These are phyloP conservation scores for Epinephelus coioides DNA, from an alignment of 2,797 vertebrate species.

Conservation along the genomic window DNA sequence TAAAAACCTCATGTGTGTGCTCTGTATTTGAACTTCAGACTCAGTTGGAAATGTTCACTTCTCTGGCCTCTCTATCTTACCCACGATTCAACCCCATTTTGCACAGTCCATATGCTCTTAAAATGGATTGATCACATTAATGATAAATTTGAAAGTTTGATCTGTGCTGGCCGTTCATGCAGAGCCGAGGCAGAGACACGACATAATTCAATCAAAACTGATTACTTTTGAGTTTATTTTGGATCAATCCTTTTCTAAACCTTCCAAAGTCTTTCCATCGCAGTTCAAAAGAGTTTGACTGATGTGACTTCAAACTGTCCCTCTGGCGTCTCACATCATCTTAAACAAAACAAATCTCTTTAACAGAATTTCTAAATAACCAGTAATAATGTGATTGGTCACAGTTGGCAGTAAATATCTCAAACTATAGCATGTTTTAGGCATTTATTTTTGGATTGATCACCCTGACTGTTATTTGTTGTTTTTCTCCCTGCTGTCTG, in stretches of 20 bases:
- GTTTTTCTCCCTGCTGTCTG: slow-evolving; percentile 19
- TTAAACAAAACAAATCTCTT: slow-evolving; percentile 16
- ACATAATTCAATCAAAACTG: neutral
- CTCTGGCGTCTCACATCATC: neutral
- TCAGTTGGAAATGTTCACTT: neutral
- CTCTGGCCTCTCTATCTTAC: neutral
- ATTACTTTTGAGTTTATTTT: neutral
- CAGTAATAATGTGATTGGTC: neutral
- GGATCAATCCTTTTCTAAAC: neutral
- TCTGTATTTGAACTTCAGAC: neutral
- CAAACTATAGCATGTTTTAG: neutral
- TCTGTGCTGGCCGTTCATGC: neutral
- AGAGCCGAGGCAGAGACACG: too few relatives aligned
- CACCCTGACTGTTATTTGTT: neutral
- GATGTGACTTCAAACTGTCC: slow-evolving; percentile 18
- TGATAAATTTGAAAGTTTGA: neutral
- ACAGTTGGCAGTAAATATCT: neutral
- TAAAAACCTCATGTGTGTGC: neutral
- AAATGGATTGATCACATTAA: neutral
- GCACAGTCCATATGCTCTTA: neutral
- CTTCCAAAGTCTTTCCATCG: neutral
- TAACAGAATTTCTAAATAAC: neutral
- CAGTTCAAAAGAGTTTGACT: slow-evolving; percentile 23
- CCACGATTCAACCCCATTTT: neutral
- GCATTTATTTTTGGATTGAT: neutral